phyloP scores from a whole-genome alignment of 2,113 vertebrate species.

The Syrrhaptes paradoxus region DNA sequence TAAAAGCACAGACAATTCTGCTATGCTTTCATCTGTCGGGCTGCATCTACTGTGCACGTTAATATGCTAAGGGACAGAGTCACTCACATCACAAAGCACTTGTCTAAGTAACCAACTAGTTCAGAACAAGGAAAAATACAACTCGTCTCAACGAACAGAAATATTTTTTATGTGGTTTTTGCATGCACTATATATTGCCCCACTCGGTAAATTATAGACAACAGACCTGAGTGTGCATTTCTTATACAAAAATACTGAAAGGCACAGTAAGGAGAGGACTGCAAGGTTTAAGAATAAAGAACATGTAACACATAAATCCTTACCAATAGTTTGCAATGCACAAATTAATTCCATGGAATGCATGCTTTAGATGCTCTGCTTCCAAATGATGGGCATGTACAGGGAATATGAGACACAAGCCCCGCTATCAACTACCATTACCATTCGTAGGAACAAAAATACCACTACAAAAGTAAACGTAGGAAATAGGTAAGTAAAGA shows the following conservation, averaged over 20 bases:
- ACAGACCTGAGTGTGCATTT: neutral
- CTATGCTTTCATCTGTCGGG: neutral
- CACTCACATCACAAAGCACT: neutral
- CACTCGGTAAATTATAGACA: neutral
- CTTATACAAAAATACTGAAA: neutral
- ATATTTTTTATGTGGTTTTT: neutral
- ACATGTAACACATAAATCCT: neutral
- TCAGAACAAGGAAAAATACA: neutral
- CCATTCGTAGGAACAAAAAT: neutral
- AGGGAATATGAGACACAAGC: neutral
- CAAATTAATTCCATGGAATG: neutral
- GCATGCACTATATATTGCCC: neutral
- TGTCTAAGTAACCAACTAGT: neutral
- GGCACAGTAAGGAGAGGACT: neutral
- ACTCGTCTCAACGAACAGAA: neutral
- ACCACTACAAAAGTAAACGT: neutral
- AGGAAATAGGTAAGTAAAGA: neutral
- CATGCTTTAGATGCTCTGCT: neutral
- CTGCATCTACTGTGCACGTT: neutral
- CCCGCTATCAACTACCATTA: neutral
- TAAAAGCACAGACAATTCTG: neutral
- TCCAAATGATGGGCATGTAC: neutral
- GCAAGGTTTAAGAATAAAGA: neutral
- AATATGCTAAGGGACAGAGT: neutral
- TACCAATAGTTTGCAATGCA: neutral